Evolutionary conservation across 2,113 vertebrate species (phyloP), one percentile per base, ranked within the genome.

Genomic region (Phalacrocorax pelagicus): DNA sequence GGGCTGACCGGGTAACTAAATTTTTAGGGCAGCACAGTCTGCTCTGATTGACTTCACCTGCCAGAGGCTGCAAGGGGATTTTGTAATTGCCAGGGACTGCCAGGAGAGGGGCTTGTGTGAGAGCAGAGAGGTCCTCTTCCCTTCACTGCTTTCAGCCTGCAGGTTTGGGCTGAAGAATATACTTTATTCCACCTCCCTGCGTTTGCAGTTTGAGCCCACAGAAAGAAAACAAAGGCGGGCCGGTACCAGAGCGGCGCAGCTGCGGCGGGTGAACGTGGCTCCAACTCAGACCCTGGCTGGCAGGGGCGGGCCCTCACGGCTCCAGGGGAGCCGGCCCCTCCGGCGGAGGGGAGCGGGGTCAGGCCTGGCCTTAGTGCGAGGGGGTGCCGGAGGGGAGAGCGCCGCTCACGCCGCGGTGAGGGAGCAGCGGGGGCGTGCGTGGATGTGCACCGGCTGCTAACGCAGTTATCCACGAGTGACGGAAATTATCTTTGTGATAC

Each of bases 381-480:
- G 24, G 2, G 15, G 2, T 10, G 24, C 8, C 21, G 73, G 65
- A 18, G 55, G 2, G 21, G 36, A 27, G 34, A 10, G 32, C 2
- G 47, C 49, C 29, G 29, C 49, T 42, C 12, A 1, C 17, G 27
- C 6, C 6, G 46, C 1, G 14, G n/a, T 8, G 49, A 12, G 1
- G 9, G 5, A 34, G 77, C 40, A 2, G 51, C 62, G 47, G 58
- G 29, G 34, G 23, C 3, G 1, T 5, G 10, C 30, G 0, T 4
- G 12, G 4, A 1, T 5, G 49, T 20, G 44, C 8, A 3, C 17
- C 6, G 2, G 10, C 20, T 27, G 13, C 8, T 6, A 2, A 17
- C 0, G 2, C 6, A 2, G 2, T 15, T 47, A 20, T 12, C 14
- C 5, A 0, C 4, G 16, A 63, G 38, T 59, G 11, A 54, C 10